Evolutionary conservation across 2,888 invertebrate species (phyloP), one percentile per base, ranked within the genome.

Genomic region (Phaonia tiefii): DNA sequence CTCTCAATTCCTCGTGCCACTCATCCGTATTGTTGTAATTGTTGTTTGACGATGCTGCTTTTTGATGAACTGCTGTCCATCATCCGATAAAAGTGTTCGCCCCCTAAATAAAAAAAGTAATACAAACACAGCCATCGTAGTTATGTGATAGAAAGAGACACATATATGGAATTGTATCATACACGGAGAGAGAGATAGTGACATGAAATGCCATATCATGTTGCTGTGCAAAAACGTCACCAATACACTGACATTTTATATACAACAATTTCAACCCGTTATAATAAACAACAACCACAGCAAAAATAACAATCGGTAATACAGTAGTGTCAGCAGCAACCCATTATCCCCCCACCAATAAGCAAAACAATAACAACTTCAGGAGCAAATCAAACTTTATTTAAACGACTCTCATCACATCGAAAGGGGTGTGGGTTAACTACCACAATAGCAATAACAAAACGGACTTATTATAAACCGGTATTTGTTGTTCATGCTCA

Each of bases 11-110:
- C 25, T 66, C 37, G 15, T 42, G 44, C 73, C 42, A 26, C 15
- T 31, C 1, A 31, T 42, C 31, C 7, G 63, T 75, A 58, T 67
- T 26, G 54, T 22, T 51, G 73, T 49, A 69, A 69, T 63, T 54
- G 49, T 82, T 51, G 46, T 46, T 51, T 77, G 42, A 31, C 17
- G 44, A 51, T 56, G 17, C 42, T 66, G 65, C 51, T 25, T 85
- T 88, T 88, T 88, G 88, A 89, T 86, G 89, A 89, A 88, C 86
- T 88, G 89, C 89, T 89, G 89, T 89, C 88, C 86, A 86, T 89
- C 89, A 89, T 83, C 79, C 84, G 83, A 84, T 83, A 74, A 74
- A 37, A 80, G 84, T 80, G 20, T 39, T 39, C 60, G 60, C 15
- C 60, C 60, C n/a, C 60, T 15, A 7, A 60, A 20, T 10, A 20